Percentiles rank a stretch among this genome's conserved stretches.
phyloP scores from a whole-genome alignment of 23 tunicate species.

The Halocynthia roretzi region DNA sequence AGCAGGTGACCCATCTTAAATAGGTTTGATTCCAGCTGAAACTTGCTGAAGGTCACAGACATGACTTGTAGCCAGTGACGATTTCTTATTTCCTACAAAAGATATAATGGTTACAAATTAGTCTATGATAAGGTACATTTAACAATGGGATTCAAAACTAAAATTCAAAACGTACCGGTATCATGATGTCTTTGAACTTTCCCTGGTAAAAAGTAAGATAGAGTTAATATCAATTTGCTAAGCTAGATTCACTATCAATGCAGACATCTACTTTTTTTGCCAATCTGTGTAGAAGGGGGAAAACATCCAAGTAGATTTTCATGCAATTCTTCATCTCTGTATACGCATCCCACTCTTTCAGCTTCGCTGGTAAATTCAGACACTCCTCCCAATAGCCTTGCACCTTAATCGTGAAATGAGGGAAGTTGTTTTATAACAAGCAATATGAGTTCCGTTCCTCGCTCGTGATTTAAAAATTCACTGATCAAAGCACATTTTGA shows the following conservation, averaged over 20 bases:
- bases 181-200: slow-evolving; percentile 88
- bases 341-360: slow-evolving; percentile 82
- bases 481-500: no score
- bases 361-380: slow-evolving; percentile 57
- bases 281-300: slow-evolving; percentile 67
- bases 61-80: slow-evolving; percentile 94
- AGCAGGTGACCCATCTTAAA: slow-evolving; percentile 87
- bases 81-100: slow-evolving; percentile 82
- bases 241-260: neutral
- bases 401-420: slow-evolving; percentile 26
- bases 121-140: neutral
- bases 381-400: slow-evolving; percentile 90
- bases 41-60: slow-evolving; percentile 89
- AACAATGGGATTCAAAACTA: neutral
- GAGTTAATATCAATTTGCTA: neutral
- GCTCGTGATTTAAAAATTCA: no score
- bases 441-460: no score
- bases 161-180: slow-evolving; percentile 49
- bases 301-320: slow-evolving; percentile 68
- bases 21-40: slow-evolving; percentile 80
- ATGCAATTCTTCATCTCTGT: slow-evolving; percentile 87
- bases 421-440: no score
- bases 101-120: neutral
- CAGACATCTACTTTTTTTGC: slow-evolving; percentile 58
- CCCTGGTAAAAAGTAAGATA: slow-evolving; percentile 48